A percentile compares a stretch with the other conserved stretches of the same genome.
Evolutionary conservation across 2,888 invertebrate genomes (phyloP).

Genomic region (Orthonevra nobilis): DNA sequence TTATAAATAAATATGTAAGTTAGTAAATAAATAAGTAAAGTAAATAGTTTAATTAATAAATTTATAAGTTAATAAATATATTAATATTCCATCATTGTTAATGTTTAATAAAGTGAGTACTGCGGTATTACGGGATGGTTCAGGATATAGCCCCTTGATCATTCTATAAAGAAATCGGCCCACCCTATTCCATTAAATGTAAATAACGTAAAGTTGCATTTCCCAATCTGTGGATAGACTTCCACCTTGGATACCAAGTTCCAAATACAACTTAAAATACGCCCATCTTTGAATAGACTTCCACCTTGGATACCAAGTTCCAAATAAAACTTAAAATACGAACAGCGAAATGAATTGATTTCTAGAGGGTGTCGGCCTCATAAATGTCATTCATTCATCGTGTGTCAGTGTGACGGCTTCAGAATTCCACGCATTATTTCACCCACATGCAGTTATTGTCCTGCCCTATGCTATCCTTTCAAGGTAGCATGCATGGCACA

Average conservation of each 20-base stretch:
- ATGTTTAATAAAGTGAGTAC: too few relatives aligned
- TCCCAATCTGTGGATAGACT: constrained; percentile 31
- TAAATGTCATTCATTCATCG: constrained; percentile 4
- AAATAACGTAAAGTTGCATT: too few relatives aligned
- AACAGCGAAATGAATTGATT: constrained; percentile 20
- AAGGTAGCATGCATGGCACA: constrained; percentile 4
- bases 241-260: constrained; percentile 32
- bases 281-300: constrained; percentile 34
- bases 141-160: too few relatives aligned
- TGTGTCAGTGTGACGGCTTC: constrained; percentile 13
- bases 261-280: constrained; percentile 53
- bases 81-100: too few relatives aligned
- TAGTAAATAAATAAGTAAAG: too few relatives aligned
- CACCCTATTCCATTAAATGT: too few relatives aligned
- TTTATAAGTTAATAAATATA: too few relatives aligned
- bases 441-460: constrained; percentile 12
- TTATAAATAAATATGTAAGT: too few relatives aligned
- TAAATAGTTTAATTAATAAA: too few relatives aligned
- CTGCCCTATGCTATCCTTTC: constrained; percentile 1
- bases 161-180: too few relatives aligned
- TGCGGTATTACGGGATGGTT: too few relatives aligned
- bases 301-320: constrained; percentile 33
- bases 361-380: not conserved
- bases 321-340: constrained; percentile 55
- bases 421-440: constrained; percentile 8